These are phyloP conservation scores for Cyclophora punctaria DNA, from an alignment of 2,888 invertebrate species.

Conservation along the genomic window DNA sequence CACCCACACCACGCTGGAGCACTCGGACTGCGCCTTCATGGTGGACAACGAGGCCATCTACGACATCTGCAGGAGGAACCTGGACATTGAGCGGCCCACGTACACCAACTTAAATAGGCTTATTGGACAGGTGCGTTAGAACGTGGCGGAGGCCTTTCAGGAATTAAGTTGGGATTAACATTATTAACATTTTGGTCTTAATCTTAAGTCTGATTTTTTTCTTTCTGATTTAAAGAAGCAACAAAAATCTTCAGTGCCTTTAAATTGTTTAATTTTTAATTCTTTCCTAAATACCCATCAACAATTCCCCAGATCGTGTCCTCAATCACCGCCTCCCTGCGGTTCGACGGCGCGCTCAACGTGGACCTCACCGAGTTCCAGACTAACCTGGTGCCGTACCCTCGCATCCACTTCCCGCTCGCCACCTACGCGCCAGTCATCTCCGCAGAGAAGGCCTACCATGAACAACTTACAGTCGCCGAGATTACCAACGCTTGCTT, in stretches of 20 bases:
- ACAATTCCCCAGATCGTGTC: constrained; percentile 82
- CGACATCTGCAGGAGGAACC: constrained; percentile 89
- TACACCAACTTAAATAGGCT: constrained; percentile 92
- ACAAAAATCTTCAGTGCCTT: no score
- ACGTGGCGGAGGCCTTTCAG: no score
- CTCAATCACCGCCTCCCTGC: constrained; percentile 93
- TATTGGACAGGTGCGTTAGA: constrained; percentile 78
- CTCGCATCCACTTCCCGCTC: constrained; percentile 95
- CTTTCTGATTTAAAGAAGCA: no score
- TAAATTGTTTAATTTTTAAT: neutral
- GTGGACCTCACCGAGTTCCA: constrained; percentile 96
- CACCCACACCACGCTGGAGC: constrained; percentile 91
- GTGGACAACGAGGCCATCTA: constrained; percentile 94
- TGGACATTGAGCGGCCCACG: constrained; percentile 88
- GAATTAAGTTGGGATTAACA: no score
- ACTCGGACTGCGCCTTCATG: constrained; percentile 94
- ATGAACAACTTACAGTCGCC: constrained; percentile 91
- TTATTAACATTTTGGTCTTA: no score
- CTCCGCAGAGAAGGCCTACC: constrained; percentile 94
- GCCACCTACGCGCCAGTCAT: constrained; percentile 94
- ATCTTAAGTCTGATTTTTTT: no score
- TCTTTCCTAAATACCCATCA: neutral
- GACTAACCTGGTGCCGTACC: constrained; percentile 94
- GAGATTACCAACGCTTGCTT: constrained; percentile 97
- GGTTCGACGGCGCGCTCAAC: constrained; percentile 94